Evolutionary conservation across 2,888 invertebrate genomes (phyloP).

Genomic region (Andrena hattorfiana): DNA sequence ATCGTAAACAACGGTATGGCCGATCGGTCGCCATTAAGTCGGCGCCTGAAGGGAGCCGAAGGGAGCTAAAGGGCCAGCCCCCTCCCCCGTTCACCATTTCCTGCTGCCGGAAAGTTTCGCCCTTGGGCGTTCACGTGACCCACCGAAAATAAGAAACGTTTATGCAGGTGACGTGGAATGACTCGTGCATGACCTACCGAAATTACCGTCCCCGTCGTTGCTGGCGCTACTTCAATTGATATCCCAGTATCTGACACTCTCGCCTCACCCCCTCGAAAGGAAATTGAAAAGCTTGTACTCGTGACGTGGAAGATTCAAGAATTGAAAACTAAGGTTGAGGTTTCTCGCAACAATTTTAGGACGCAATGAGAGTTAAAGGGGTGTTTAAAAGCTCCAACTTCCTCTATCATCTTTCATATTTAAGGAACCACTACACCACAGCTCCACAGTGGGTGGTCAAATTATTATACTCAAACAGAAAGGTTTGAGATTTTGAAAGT

Average conservation of each 20-base stretch:
- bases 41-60: constrained; percentile 46
- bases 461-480: too few relatives aligned
- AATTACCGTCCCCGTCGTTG: constrained; percentile 16
- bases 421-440: too few relatives aligned
- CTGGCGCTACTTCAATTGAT: neutral
- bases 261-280: neutral
- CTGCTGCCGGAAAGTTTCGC: constrained; percentile 57
- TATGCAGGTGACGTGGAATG: constrained; percentile 51
- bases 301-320: too few relatives aligned
- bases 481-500: too few relatives aligned
- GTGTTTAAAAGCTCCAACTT: too few relatives aligned
- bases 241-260: neutral
- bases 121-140: constrained; percentile 50
- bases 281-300: neutral
- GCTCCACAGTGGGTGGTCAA: too few relatives aligned
- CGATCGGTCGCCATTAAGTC: constrained; percentile 64
- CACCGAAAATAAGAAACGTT: constrained; percentile 39
- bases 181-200: neutral
- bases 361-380: too few relatives aligned
- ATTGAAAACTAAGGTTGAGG: too few relatives aligned
- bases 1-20: constrained; percentile 63
- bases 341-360: too few relatives aligned
- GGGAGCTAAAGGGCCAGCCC: constrained; percentile 4
- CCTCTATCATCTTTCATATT: too few relatives aligned
- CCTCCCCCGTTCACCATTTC: constrained; percentile 50